These are phyloP conservation scores for Sapajus apella DNA, from an alignment of 2,113 vertebrate species.

Conservation along the genomic window DNA sequence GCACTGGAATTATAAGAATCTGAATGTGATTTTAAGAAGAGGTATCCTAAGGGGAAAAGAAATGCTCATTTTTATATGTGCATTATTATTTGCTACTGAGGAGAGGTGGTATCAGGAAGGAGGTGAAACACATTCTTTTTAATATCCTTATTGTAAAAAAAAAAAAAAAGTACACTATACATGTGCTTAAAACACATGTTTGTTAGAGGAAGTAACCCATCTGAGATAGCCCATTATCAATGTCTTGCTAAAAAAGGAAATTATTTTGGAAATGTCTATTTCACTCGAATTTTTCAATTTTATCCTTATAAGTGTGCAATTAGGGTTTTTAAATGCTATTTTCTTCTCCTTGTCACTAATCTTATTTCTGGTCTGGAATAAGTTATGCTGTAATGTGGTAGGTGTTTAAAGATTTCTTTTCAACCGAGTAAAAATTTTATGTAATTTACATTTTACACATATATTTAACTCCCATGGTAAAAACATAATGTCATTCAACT, in stretches of 20 bases:
- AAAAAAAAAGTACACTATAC: background rate
- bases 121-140: background rate
- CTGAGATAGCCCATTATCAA: background rate
- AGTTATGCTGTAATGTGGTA: background rate
- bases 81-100: background rate
- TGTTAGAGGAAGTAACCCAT: background rate
- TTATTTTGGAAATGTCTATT: background rate
- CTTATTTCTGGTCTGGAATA: background rate
- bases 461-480: conserved; percentile 53
- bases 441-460: conserved; percentile 53
- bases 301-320: background rate
- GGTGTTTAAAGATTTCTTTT: conserved; percentile 43
- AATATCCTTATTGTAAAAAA: background rate
- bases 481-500: conserved; percentile 62
- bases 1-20: background rate
- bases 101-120: background rate
- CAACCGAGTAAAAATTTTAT: background rate
- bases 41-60: background rate
- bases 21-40: conserved; percentile 41
- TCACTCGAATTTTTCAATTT: background rate
- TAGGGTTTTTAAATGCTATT: background rate
- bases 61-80: background rate
- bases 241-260: background rate
- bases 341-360: background rate
- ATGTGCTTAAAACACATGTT: background rate